Evolutionary conservation across 2,888 invertebrate species (phyloP).

Genomic region (Aradus depressus): DNA sequence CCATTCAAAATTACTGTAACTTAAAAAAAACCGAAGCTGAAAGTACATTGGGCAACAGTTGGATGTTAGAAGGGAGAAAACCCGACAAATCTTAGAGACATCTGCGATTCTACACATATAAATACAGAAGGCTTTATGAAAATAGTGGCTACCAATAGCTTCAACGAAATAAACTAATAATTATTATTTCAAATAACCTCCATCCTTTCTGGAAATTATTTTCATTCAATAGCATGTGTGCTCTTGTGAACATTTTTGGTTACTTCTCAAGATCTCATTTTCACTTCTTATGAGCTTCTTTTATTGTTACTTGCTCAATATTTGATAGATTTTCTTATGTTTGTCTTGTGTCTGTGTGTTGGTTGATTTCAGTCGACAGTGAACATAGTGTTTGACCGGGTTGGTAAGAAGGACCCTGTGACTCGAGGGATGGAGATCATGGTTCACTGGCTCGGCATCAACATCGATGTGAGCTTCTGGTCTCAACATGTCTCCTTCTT

Average conservation of each 20-base stretch:
- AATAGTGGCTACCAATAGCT: too few species aligned
- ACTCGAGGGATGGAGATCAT: conserved; percentile 92
- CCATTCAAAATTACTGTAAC: too few species aligned
- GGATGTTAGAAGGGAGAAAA: too few species aligned
- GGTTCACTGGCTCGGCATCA: conserved; percentile 89
- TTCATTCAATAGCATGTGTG: too few species aligned
- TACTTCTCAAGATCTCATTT: background rate
- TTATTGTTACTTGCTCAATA: background rate
- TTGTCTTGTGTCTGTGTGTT: background rate
- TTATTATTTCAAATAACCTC: too few species aligned
- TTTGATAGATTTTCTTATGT: background rate
- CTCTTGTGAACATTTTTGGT: background rate
- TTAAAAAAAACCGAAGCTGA: too few species aligned
- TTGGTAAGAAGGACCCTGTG: conserved; percentile 96
- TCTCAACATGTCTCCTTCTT: conserved; percentile 97
- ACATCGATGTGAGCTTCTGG: conserved; percentile 97
- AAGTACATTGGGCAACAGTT: too few species aligned
- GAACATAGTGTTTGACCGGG: conserved; percentile 97
- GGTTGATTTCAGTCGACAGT: conserved; percentile 69
- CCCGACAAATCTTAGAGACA: too few species aligned
- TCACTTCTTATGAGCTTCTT: background rate
- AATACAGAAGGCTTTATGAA: too few species aligned
- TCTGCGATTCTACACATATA: too few species aligned
- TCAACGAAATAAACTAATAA: conserved; percentile 3
- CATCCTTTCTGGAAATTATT: too few species aligned